Base-by-base conservation (phyloP, 2,113 vertebrate species). In the Platysternon megacephalum region DNA sequence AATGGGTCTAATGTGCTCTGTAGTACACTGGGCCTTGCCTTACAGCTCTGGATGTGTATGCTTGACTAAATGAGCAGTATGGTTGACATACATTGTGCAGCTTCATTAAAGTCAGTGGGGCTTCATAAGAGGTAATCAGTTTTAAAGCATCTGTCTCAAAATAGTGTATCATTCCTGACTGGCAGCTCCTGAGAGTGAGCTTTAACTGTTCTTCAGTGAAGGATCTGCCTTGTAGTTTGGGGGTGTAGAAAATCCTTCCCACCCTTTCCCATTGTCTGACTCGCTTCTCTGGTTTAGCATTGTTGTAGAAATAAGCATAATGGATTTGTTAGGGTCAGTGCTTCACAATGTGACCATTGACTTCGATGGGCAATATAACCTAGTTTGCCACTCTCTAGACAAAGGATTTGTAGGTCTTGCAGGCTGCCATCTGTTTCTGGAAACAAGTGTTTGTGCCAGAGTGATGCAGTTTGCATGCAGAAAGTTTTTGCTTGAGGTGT, bases 271-370 rank as follows among this genome's bases (percentile, higher is more conserved):
- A 90, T 95, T 91, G 87, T 94, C 94, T 94, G 93, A 84, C 88
- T 97, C 95, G 91, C 96, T 97, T 98, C 97, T 97, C 84, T 96
- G 87, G 46, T 96, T 91, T 96, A 93, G 90, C 93, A 11, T 96
- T 94, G 89, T 89, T 92, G 93, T 95, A 95, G 94, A 95, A 97
- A 97, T 97, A 95, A 98, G 95, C 93, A 97, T 96, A 98, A 98
- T 97, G 96, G 90, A 98, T 98, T 98, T 98, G 95, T 97, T 96
- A 95, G 98, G 98, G 97, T 98, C 98, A 98, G 83, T 96, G 97
- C 97, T 96, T 98, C 97, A 96, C 95, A 97, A 98, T 97, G 97
- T 93, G 96, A 83, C 6, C 53, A 90, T 93, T 97, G 96, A 97
- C 96, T 98, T 96, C 98, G 97, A 93, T 97, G 95, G 95, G 93